Base-by-base conservation (phyloP, 2,113 vertebrate species). In the Centrocercus urophasianus region DNA sequence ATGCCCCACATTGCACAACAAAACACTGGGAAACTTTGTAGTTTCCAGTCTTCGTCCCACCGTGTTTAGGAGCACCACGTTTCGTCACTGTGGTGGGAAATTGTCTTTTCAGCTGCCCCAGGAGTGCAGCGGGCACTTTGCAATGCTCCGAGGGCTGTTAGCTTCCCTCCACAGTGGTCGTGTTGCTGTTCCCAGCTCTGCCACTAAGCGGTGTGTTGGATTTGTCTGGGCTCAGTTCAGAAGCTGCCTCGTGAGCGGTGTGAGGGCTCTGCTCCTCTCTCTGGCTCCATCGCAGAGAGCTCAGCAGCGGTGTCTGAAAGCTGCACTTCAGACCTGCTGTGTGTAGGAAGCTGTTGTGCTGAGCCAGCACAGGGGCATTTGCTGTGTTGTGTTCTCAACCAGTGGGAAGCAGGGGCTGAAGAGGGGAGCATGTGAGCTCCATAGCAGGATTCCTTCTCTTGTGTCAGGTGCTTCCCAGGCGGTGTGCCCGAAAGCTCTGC, bases 1-100 rank as follows among this genome's bases (percentile, higher is more conserved):
- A 10, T 34, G 59, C 8, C 32, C 36, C 1, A 2, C 0, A 47
- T 7, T 30, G 27, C 8, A 1, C 0, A 2, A 16, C 56, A 28
- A 65, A 36, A 28, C 25, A 47, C 22, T 28, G 52, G 50, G 52
- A n/a, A 45, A 28, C 22, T 17, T 43, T 32, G 43, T 5, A 6
- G 34, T 34, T 66, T 75, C 38, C n/a, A 17, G 12, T 17, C 30
- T 19, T 71, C 1, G 1, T 52, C 81, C 66, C 8, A 5, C 0
- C 5, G 12, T 34, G 5, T 61, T 19, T 16, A 7, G 36, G 27
- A 57, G 8, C 11, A 3, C 25, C 13, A 6, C 27, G 1, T 61
- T 30, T n/a, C 8, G 3, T 17, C 14, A 4, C 8, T 22, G 19
- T 13, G 36, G 30, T 57, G 64, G 77, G 27, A 42, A 63, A 6